Evolutionary conservation across 2,888 invertebrate species (phyloP).

Genomic region (Apamea epomidion): DNA sequence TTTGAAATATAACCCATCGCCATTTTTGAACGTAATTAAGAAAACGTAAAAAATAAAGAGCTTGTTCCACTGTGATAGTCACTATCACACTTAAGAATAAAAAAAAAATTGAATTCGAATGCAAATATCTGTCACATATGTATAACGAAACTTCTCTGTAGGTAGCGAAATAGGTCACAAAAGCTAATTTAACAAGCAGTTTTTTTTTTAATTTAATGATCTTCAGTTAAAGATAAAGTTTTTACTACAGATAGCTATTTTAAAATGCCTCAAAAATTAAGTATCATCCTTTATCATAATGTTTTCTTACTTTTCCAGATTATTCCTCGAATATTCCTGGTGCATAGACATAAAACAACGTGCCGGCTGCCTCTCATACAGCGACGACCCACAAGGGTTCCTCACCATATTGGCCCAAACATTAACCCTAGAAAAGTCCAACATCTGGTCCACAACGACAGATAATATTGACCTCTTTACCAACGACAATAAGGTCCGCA

Average conservation of each 20-base stretch:
- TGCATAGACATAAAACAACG: constrained; percentile 96
- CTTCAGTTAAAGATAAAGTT: neutral
- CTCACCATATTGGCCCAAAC: constrained; percentile 95
- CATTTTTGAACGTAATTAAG: neutral
- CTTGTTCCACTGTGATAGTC: neutral
- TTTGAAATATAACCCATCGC: neutral
- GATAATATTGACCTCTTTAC: constrained; percentile 94
- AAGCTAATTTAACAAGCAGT: neutral
- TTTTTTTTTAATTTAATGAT: neutral
- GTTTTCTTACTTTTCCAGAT: constrained; percentile 78
- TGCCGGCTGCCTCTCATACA: constrained; percentile 96
- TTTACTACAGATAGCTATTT: neutral
- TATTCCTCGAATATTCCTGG: constrained; percentile 92
- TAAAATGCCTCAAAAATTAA: neutral
- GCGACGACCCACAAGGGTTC: constrained; percentile 95
- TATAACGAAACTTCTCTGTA: neutral
- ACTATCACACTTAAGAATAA: too few relatives aligned
- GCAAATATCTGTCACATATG: neutral
- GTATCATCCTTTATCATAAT: neutral
- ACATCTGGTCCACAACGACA: constrained; percentile 92
- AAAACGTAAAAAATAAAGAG: too few relatives aligned
- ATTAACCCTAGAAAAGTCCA: constrained; percentile 93
- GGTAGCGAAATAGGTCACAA: neutral
- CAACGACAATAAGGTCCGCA: constrained; percentile 92
- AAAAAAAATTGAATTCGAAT: too few relatives aligned